Evolutionary conservation across 2,113 vertebrate genomes (phyloP), one percentile per base, ranked within the genome.

Genomic region (Coryphaenoides rupestris): DNA sequence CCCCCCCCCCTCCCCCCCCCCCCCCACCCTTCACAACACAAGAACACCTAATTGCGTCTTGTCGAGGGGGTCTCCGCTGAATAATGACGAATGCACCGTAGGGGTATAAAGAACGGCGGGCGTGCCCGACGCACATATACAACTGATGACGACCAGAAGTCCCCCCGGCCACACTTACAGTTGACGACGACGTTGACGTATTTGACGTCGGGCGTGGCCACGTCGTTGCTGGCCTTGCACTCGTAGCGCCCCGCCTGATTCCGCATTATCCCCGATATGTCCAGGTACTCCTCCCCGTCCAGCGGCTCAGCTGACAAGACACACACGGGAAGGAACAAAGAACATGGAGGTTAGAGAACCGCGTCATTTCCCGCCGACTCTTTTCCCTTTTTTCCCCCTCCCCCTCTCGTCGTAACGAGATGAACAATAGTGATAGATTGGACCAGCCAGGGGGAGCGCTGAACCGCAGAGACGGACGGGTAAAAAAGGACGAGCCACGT

Each of bases 181-280:
- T 97, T 98, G 89, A 98, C 96, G 75, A 95, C 92, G 84, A 98
- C 93, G 50, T 94, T 96, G 92, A 98, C 96, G 74, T 98, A 95
- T 90, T 98, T 98, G 81, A 98, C 95, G 1, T 99, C 96, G 1
- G 97, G 94, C 1, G 93, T 94, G 80, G 95, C 92, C 14, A 98
- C 96, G 21, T 99, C 96, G 0, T 98, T 99, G 90, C 94, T 95
- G 73, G 97, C 96, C 88, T 97, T 99, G 90, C 97, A 99, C 79
- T 99, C 96, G 0, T 99, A 99, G 73, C 95, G 96, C 60, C 97
- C 97, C 15, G 96, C 97, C 66, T 99, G 97, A 84, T 96, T 95
- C 75, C 96, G 89, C 62, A 93, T 94, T 81, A 99, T 96, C 19
- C 95, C 95, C 4, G 93, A 90, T 69, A 99, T 98, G 81, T 99